Evolutionary conservation across 2,888 invertebrate species (phyloP), one percentile per base, ranked within the genome.

Genomic region (Habrosyne pyritoides): DNA sequence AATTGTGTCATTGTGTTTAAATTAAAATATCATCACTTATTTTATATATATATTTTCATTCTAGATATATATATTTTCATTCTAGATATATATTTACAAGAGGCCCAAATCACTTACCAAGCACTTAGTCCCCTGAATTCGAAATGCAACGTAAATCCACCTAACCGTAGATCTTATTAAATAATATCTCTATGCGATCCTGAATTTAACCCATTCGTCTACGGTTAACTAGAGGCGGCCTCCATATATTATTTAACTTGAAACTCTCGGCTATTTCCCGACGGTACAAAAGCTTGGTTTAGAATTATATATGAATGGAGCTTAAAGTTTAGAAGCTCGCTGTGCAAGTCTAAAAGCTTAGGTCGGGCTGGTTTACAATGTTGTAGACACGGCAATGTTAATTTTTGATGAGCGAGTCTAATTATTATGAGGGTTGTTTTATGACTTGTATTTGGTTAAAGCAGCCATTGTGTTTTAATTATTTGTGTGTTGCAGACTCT

Each of bases 291-390:
- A 89, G 89, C 89, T 86, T 77, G 84, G 84, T 82, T 89, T 87
- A 90, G 91, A 92, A 92, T 92, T 87, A 92, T 91, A 89, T 89
- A 92, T 92, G 91, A 91, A 88, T 75, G 69, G 79, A 87, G 91
- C 90, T 92, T 92, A 91, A 92, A 92, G 91, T 91, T 91, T 91
- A 91, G 92, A 87, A 88, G 89, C 91, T 79, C 81, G 73, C 81
- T 82, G 82, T 90, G 88, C 91, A 91, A 91, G 91, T 92, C 89
- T 91, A 91, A 91, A 91, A 91, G 91, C 91, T 91, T 89, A 83
- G 90, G 81, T 74, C 73, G 69, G 30, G 51, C 12, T 67, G 57
- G 55, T 54, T 61, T 66, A 28, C 59, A 71, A 68, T 53, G 24
- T 50, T 26, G 49, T 77, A 87, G 86, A 87, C 33, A 61, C n/a